Evolutionary conservation across 2,113 vertebrate species (phyloP).

Genomic region (Psettodes erumei): DNA sequence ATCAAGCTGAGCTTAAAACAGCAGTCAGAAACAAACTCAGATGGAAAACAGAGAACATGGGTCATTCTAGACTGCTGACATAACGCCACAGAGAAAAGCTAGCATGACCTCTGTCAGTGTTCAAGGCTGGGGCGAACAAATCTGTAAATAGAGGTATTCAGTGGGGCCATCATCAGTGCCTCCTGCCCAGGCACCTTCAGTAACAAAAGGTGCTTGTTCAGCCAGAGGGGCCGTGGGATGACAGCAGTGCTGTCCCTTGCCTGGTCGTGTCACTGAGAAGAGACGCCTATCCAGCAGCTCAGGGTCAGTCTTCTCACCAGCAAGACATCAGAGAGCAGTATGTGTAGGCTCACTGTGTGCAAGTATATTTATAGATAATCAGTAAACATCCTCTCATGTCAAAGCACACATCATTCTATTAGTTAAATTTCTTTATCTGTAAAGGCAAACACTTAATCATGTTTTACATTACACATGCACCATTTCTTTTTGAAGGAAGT

Average conservation of each 20-base stretch:
- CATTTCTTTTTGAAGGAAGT: too few species aligned
- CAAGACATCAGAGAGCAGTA: neutral
- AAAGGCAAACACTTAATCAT: too few species aligned
- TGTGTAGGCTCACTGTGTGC: neutral
- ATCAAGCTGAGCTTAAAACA: neutral
- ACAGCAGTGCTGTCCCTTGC: slow-evolving; percentile 44
- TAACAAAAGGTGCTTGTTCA: slow-evolving; percentile 65
- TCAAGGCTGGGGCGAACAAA: slow-evolving; percentile 23
- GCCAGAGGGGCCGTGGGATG: slow-evolving; percentile 4
- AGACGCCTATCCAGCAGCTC: neutral
- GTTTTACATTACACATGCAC: too few species aligned
- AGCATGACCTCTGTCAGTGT: slow-evolving; percentile 27
- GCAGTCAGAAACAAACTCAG: neutral
- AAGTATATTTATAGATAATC: too few species aligned
- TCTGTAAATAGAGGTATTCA: slow-evolving; percentile 69
- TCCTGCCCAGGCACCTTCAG: slow-evolving; percentile 46
- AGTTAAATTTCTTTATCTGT: too few species aligned
- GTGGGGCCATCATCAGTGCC: slow-evolving; percentile 49
- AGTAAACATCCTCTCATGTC: too few species aligned
- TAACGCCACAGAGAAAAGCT: slow-evolving; percentile 30
- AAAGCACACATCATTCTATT: too few species aligned
- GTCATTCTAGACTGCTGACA: slow-evolving; percentile 29
- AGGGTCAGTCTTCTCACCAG: slow-evolving; percentile 14
- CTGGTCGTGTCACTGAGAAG: slow-evolving; percentile 32
- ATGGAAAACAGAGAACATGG: neutral